A percentile compares a stretch with the other conserved stretches of the same genome.
phyloP scores from a whole-genome alignment of 2,797 vertebrate species.

The Spondyliosoma cantharus region DNA sequence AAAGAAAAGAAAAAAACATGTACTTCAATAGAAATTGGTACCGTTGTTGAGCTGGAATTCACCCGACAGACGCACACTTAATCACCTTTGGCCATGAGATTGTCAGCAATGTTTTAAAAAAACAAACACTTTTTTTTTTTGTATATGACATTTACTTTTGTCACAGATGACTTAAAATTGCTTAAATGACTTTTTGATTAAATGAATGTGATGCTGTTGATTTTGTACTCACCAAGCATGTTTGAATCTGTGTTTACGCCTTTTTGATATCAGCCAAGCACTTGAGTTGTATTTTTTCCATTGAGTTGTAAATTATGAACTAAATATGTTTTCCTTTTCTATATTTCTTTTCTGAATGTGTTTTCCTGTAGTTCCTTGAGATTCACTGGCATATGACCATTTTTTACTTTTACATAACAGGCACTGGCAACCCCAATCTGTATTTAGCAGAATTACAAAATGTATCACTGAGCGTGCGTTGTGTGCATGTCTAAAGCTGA shows the following conservation, averaged over 20 bases:
- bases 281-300: conserved; percentile 52
- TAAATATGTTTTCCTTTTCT: conserved; percentile 16
- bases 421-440: conserved; percentile 16
- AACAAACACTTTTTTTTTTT: conserved; percentile 29
- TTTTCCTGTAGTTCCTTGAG: conserved; percentile 17
- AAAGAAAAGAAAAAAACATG: not conserved
- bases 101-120: conserved; percentile 46
- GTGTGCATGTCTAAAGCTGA: conserved; percentile 46
- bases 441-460: conserved; percentile 17
- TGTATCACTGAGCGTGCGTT: conserved; percentile 40
- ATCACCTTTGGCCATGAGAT: conserved; percentile 57
- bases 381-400: conserved; percentile 14
- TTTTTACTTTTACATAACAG: conserved; percentile 24
- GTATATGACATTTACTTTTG: conserved; percentile 38
- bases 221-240: conserved; percentile 74
- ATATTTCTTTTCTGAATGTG: conserved; percentile 23
- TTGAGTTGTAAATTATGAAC: conserved; percentile 57
- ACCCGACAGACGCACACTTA: conserved; percentile 23
- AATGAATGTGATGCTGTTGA: conserved; percentile 66
- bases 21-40: conserved; percentile 27
- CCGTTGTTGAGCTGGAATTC: conserved; percentile 21
- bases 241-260: conserved; percentile 57
- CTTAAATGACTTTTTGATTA: conserved; percentile 44
- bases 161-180: conserved; percentile 37
- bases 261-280: conserved; percentile 63